Percentiles rank a stretch among this genome's conserved stretches.
These are phyloP conservation scores for Drosophila auraria DNA, from an alignment of 1,140 invertebrate species.

Conservation along the genomic window DNA sequence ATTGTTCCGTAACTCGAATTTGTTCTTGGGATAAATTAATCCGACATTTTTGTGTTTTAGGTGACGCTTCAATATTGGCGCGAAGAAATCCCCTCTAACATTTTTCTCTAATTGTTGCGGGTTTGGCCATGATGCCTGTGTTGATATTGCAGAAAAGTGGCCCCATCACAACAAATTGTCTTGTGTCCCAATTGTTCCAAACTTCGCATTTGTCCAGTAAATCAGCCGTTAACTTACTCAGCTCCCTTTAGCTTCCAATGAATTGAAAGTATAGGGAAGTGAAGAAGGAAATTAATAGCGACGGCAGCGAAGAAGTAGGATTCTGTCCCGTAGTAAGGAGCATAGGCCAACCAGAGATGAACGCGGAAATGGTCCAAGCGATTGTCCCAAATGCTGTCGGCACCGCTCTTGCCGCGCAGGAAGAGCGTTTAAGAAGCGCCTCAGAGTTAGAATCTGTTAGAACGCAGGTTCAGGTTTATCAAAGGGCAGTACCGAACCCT, in stretches of 20 bases:
- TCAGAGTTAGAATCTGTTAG: background rate
- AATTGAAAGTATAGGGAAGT: conserved; percentile 13
- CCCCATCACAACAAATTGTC: too few species aligned
- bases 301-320: conserved; percentile 16
- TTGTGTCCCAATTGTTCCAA: too few species aligned
- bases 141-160: too few species aligned
- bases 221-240: background rate
- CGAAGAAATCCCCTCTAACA: too few species aligned
- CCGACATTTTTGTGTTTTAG: conserved; percentile 13
- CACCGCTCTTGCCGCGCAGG: background rate
- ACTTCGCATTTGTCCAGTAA: background rate
- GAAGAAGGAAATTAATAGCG: conserved; percentile 9
- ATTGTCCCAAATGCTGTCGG: conserved; percentile 18
- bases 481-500: conserved; percentile 9
- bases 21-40: conserved; percentile 14
- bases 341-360: conserved; percentile 3
- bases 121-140: background rate
- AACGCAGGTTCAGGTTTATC: conserved; percentile 1
- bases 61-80: background rate
- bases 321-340: background rate
- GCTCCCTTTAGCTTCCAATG: conserved; percentile 3
- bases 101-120: background rate
- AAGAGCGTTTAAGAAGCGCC: background rate
- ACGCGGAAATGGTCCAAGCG: conserved; percentile 12
- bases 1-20: background rate